Percentiles rank a stretch among this genome's conserved stretches.
Evolutionary conservation across 2,797 vertebrate genomes (phyloP).

Genomic region (Bucorvus abyssinicus): DNA sequence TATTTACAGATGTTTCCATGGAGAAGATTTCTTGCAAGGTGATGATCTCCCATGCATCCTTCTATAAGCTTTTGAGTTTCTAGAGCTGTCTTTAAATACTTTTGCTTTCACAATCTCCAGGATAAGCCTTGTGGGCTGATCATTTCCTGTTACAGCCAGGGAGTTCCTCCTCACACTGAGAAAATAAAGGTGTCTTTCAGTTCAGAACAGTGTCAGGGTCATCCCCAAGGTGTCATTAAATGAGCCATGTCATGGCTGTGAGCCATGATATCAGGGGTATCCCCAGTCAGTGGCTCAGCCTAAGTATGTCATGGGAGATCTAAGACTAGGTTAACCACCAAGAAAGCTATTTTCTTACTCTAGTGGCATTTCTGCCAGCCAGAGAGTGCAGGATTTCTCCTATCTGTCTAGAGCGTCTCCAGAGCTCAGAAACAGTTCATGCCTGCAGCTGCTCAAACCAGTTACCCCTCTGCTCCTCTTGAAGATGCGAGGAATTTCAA

Average conservation of each 20-base stretch:
- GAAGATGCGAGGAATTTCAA: not conserved
- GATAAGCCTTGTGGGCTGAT: not conserved
- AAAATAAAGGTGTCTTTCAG: not conserved
- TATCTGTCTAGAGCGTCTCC: fast-evolving
- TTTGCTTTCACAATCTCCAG: not conserved
- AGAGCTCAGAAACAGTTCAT: not conserved
- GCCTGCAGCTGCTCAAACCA: not conserved
- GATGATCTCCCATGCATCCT: not conserved
- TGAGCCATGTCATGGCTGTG: fast-evolving
- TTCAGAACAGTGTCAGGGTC: not conserved
- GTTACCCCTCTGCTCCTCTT: not conserved
- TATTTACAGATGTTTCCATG: not conserved
- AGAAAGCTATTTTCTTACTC: not conserved
- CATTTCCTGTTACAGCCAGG: not conserved
- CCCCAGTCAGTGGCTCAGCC: not conserved
- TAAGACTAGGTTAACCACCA: not conserved
- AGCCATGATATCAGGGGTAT: not conserved
- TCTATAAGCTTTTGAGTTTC: not conserved
- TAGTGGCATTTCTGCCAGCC: not conserved
- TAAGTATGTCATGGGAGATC: not conserved
- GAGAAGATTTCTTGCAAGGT: not conserved
- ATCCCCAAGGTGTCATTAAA: not conserved
- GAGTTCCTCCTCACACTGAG: not conserved
- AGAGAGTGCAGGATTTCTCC: not conserved
- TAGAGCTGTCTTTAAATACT: not conserved